Evolutionary conservation across 2,113 vertebrate species (phyloP).

Genomic region (Columba janthina): DNA sequence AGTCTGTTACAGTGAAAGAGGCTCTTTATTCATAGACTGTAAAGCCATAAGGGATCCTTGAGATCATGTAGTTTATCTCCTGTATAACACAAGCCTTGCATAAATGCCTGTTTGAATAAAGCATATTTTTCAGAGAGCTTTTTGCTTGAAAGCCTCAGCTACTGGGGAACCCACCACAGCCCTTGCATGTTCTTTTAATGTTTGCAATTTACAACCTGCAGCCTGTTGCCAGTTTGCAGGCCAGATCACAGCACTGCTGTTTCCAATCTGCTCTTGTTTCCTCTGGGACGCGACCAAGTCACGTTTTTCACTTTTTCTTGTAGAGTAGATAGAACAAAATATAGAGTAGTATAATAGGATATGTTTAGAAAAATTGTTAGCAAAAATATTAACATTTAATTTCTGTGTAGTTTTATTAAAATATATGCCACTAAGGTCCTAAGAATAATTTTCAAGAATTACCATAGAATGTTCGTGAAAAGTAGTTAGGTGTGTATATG

Average conservation of each 20-base stretch:
- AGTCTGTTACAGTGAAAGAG: slow-evolving; percentile 40
- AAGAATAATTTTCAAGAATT: background rate
- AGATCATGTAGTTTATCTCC: slow-evolving; percentile 46
- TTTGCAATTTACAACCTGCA: background rate
- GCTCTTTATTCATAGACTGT: slow-evolving; percentile 23
- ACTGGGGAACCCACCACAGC: background rate
- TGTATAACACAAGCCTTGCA: slow-evolving; percentile 11
- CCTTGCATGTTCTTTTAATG: background rate
- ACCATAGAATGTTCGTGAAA: background rate
- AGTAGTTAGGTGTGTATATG: background rate
- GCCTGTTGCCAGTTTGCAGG: background rate
- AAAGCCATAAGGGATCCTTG: slow-evolving; percentile 42
- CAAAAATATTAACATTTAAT: background rate
- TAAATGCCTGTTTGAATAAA: slow-evolving; percentile 10
- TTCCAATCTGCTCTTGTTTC: slow-evolving; percentile 21
- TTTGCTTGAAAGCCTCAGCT: background rate
- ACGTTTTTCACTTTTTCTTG: background rate
- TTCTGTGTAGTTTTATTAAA: background rate
- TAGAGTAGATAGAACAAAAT: background rate
- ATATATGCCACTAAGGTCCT: background rate
- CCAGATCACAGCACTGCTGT: background rate
- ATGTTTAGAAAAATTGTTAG: background rate
- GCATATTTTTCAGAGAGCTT: background rate
- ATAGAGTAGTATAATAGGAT: background rate
- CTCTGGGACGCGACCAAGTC: background rate